Conservation (phyloP, 2,888 invertebrate species). For the Zygaena filipendulae region DNA sequence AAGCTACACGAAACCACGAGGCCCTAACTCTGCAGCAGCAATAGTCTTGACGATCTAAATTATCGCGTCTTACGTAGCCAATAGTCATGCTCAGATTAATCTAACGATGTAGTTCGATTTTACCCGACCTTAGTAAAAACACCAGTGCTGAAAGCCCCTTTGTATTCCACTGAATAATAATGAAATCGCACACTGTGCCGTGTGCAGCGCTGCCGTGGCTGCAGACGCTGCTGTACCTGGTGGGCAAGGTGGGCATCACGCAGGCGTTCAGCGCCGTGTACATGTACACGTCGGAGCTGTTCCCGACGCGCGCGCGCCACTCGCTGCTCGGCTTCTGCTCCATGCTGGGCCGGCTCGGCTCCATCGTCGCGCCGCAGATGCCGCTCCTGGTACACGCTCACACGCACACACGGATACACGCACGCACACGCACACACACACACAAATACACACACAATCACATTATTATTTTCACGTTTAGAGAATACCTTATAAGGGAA, state of each 20-base stretch:
- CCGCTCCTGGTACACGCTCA: slow-evolving; percentile 66
- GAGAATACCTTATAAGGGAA: neutral
- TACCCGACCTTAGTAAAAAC: too few relatives aligned
- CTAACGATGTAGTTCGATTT: too few relatives aligned
- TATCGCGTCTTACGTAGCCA: too few relatives aligned
- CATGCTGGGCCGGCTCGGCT: slow-evolving; percentile 79
- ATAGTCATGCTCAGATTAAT: too few relatives aligned
- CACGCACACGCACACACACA: too few relatives aligned
- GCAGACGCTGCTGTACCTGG: slow-evolving; percentile 59
- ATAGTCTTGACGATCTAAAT: too few relatives aligned
- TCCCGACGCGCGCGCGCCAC: slow-evolving; percentile 77
- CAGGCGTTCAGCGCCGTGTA: slow-evolving; percentile 76
- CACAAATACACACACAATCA: too few relatives aligned
- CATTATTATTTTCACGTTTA: neutral
- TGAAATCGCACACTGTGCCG: neutral
- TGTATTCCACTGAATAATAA: neutral
- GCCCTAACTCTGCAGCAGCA: too few relatives aligned
- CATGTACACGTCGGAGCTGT: slow-evolving; percentile 79
- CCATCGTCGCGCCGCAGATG: slow-evolving; percentile 79
- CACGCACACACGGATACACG: neutral
- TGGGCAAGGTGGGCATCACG: slow-evolving; percentile 75
- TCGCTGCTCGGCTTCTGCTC: slow-evolving; percentile 76
- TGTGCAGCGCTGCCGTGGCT: slow-evolving; percentile 41
- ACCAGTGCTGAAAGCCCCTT: too few relatives aligned
- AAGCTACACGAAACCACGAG: too few relatives aligned